Evolutionary conservation across 2,888 invertebrate species (phyloP).

Genomic region (Agapostemon virescens): DNA sequence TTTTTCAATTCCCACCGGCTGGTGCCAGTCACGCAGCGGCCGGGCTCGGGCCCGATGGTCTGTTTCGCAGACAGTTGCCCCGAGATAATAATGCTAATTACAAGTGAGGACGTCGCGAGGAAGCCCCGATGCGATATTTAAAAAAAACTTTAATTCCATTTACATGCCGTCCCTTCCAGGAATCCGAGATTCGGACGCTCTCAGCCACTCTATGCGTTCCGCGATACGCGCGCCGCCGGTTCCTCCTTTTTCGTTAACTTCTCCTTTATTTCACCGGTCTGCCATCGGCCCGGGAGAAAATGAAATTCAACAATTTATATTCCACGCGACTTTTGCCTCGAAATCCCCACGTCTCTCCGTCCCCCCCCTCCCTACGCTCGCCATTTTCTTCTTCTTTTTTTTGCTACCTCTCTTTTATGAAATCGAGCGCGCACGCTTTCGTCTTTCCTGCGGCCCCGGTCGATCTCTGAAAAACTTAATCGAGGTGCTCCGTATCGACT

Average conservation of each 20-base stretch:
- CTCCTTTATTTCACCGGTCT: slow-evolving; percentile 23
- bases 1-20: slow-evolving; percentile 62
- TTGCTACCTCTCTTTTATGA: not conserved
- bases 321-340: slow-evolving; percentile 16
- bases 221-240: slow-evolving; percentile 36
- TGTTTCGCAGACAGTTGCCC: slow-evolving; percentile 60
- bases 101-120: slow-evolving; percentile 62
- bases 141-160: slow-evolving; percentile 73
- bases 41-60: slow-evolving; percentile 57
- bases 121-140: slow-evolving; percentile 66
- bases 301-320: slow-evolving; percentile 56
- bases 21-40: slow-evolving; percentile 63
- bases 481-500: slow-evolving; percentile 21
- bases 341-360: not conserved
- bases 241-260: slow-evolving; percentile 24
- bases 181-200: slow-evolving; percentile 65
- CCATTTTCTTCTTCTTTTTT: not conserved
- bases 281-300: slow-evolving; percentile 19
- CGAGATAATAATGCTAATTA: slow-evolving; percentile 73
- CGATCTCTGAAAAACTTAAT: slow-evolving; percentile 29
- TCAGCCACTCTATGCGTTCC: slow-evolving; percentile 38
- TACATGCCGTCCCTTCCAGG: slow-evolving; percentile 71
- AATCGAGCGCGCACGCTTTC: not conserved
- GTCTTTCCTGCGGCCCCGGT: not conserved
- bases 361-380: not conserved